Evolutionary conservation across 1,140 invertebrate genomes (phyloP).

Genomic region (Platyscapa corneri): DNA sequence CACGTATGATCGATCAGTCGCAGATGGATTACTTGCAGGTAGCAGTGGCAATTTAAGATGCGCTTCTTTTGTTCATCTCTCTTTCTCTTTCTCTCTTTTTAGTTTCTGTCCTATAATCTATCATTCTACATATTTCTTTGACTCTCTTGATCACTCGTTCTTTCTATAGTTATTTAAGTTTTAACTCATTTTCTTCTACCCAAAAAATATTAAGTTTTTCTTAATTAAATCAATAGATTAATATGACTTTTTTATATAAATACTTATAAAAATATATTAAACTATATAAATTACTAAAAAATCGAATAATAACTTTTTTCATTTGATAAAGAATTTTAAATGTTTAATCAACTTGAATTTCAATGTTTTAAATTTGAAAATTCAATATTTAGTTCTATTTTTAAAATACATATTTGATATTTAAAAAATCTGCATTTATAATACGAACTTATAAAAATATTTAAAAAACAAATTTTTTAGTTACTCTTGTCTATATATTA

Average conservation of each 20-base stretch:
- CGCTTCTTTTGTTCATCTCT: not conserved
- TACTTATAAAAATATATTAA: too few relatives aligned
- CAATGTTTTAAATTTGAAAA: too few relatives aligned
- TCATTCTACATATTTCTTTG: not conserved
- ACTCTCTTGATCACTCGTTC: not conserved
- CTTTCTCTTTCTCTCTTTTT: not conserved
- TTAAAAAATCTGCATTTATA: slow-evolving; percentile 2
- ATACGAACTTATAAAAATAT: slow-evolving; percentile 41
- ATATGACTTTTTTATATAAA: too few relatives aligned
- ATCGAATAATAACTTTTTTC: too few relatives aligned
- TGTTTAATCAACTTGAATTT: too few relatives aligned
- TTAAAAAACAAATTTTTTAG: slow-evolving; percentile 43
- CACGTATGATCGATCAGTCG: slow-evolving; percentile 41
- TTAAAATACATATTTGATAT: not conserved
- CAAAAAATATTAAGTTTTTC: not conserved
- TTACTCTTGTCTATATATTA: not conserved
- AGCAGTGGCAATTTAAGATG: not conserved
- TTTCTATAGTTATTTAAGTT: not conserved
- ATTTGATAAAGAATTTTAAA: too few relatives aligned
- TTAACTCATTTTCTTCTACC: too few relatives aligned
- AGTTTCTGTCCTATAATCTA: not conserved
- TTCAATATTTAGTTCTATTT: not conserved
- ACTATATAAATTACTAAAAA: too few relatives aligned
- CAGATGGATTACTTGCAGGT: slow-evolving; percentile 43
- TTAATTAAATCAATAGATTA: too few relatives aligned